phyloP scores from a whole-genome alignment of 1,140 invertebrate species.

The Brachionus koreanus region DNA sequence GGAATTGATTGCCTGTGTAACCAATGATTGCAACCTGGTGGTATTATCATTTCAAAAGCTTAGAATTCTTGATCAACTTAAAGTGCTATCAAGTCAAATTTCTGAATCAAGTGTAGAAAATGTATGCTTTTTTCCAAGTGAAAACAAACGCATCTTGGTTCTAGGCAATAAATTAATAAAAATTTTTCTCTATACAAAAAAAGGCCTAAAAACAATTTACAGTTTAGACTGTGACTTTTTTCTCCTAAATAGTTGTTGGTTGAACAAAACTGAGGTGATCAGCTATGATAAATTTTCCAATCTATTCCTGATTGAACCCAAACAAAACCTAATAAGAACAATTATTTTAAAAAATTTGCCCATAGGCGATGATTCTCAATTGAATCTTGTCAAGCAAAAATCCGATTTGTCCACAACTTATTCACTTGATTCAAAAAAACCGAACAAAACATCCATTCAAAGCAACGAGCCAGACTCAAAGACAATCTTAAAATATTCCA shows the following conservation, averaged over 20 bases:
- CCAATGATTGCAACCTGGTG: not conserved
- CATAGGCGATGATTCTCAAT: not conserved
- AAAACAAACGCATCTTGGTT: not conserved
- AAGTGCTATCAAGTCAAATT: not conserved
- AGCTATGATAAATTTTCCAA: constrained; percentile 10
- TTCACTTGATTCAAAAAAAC: not conserved
- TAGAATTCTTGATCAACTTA: not conserved
- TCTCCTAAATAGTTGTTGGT: not conserved
- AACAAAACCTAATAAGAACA: constrained; percentile 13
- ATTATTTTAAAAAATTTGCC: not conserved
- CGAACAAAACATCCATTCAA: not conserved
- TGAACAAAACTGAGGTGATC: not conserved
- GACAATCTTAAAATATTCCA: not conserved
- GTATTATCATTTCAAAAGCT: not conserved
- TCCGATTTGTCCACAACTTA: not conserved
- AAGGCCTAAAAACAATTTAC: not conserved
- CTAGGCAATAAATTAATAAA: constrained; percentile 1
- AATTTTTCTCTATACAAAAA: constrained; percentile 35
- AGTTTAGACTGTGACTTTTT: constrained; percentile 23
- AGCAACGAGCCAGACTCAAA: not conserved
- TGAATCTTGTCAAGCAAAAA: not conserved
- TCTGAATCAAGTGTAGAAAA: not conserved
- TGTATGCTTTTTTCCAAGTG: constrained; percentile 5
- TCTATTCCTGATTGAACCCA: constrained; percentile 25
- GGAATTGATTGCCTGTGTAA: not conserved